Conservation (phyloP, 2,797 vertebrate species). For the Astyanax mexicanus region DNA sequence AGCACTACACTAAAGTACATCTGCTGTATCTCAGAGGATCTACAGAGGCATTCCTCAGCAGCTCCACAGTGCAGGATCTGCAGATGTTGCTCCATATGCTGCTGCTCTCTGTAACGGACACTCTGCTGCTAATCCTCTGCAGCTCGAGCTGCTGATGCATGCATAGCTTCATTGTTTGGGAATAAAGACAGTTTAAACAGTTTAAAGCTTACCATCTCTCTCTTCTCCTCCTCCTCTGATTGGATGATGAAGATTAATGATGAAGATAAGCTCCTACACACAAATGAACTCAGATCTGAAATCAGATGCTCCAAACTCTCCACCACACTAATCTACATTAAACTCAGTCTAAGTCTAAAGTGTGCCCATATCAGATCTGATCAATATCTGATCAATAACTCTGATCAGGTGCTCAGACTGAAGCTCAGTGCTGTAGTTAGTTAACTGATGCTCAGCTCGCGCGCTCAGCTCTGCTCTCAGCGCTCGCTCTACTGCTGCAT, state of each 20-base stretch:
- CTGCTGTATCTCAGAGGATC: no score
- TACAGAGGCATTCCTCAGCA: no score
- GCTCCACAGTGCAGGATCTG: no score
- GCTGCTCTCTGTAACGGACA: slow-evolving; percentile 15
- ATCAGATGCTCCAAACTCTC: neutral
- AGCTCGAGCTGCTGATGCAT: neutral
- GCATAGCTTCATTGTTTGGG: neutral
- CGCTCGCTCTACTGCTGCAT: neutral
- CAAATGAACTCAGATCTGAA: neutral
- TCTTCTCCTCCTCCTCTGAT: neutral
- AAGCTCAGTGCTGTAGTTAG: neutral
- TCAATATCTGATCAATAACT: no score
- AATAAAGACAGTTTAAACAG: neutral
- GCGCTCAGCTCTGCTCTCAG: neutral
- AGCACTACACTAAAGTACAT: no score
- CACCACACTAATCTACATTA: neutral
- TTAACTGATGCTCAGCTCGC: neutral
- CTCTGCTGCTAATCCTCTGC: slow-evolving; percentile 13
- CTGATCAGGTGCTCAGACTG: no score
- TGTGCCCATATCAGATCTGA: no score
- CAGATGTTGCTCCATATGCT: slow-evolving; percentile 14
- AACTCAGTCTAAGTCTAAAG: no score
- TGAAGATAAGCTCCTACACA: neutral
- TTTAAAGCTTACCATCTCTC: slow-evolving; percentile 37
- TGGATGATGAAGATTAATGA: neutral